Evolutionary conservation across 2,888 invertebrate species (phyloP).

Genomic region (Seladonia tumulorum): DNA sequence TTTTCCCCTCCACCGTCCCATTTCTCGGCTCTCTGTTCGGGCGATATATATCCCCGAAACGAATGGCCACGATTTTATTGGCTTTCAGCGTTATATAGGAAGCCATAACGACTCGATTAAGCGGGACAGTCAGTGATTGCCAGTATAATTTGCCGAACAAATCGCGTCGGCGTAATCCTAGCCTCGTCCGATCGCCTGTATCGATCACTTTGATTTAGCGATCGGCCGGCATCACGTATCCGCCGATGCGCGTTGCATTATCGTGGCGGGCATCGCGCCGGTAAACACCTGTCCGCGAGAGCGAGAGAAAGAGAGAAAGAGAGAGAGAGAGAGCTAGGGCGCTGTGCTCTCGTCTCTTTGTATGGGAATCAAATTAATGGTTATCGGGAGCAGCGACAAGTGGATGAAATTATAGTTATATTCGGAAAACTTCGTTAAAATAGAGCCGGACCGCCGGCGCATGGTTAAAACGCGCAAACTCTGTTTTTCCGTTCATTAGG

Average conservation of each 20-base stretch:
- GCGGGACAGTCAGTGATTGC: conserved; percentile 73
- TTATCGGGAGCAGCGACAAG: conserved; percentile 40
- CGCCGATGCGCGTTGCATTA: conserved; percentile 55
- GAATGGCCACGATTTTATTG: conserved; percentile 70
- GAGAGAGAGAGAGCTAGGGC: neutral
- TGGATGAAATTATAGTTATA: conserved; percentile 61
- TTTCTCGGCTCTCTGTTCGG: neutral
- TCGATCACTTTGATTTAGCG: conserved; percentile 72
- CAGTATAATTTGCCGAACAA: conserved; percentile 74
- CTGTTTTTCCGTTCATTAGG: conserved; percentile 70
- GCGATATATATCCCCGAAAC: conserved; percentile 51
- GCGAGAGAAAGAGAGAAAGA: no score
- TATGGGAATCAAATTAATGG: conserved; percentile 62
- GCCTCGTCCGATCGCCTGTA: conserved; percentile 62
- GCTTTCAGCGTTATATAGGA: conserved; percentile 72
- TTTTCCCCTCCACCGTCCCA: no score
- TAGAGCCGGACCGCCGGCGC: conserved; percentile 17
- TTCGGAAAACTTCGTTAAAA: conserved; percentile 57
- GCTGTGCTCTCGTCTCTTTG: conserved; percentile 48
- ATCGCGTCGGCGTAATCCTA: conserved; percentile 72
- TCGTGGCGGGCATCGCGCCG: conserved; percentile 36
- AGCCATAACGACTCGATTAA: conserved; percentile 74
- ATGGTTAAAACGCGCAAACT: conserved; percentile 47
- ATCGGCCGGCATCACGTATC: conserved; percentile 46
- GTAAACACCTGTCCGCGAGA: neutral